phyloP scores from a whole-genome alignment of 2,113 vertebrate species.

The Chiloscyllium plagiosum region DNA sequence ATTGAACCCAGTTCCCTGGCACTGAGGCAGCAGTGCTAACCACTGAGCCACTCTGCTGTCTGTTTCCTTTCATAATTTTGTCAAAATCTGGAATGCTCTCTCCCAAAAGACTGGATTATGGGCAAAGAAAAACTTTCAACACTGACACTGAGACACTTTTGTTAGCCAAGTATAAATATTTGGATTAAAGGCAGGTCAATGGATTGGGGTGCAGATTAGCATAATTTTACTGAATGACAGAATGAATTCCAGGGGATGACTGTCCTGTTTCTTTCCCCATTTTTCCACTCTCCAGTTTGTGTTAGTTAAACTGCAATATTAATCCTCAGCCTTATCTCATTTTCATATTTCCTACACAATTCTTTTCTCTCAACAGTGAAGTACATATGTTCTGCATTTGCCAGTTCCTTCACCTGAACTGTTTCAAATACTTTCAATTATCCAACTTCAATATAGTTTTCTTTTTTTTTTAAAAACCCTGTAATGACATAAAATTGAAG shows the following conservation, averaged over 20 bases:
- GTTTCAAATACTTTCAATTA: not conserved
- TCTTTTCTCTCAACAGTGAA: not conserved
- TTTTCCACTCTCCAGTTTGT: not conserved
- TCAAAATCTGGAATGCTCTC: not conserved
- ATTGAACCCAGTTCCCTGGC: too few relatives aligned
- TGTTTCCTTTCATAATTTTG: too few relatives aligned
- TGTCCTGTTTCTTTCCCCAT: not conserved
- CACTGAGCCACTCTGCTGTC: too few relatives aligned
- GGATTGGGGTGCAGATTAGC: not conserved
- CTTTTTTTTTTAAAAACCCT: not conserved
- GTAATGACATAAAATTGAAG: not conserved
- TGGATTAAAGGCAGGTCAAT: not conserved
- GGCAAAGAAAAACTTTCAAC: not conserved
- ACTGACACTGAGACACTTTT: not conserved
- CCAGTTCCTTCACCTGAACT: not conserved
- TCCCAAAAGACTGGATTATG: not conserved
- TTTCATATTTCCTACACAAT: not conserved
- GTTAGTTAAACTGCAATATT: too few relatives aligned
- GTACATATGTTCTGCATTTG: not conserved
- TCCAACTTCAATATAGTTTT: not conserved
- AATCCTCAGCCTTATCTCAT: too few relatives aligned
- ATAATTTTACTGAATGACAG: not conserved
- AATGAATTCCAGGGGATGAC: not conserved
- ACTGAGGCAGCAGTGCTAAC: too few relatives aligned
- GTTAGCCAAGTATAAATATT: not conserved